These are phyloP conservation scores for Romanogobio albipinnatus DNA, from an alignment of 2,113 vertebrate species.

Conservation along the genomic window DNA sequence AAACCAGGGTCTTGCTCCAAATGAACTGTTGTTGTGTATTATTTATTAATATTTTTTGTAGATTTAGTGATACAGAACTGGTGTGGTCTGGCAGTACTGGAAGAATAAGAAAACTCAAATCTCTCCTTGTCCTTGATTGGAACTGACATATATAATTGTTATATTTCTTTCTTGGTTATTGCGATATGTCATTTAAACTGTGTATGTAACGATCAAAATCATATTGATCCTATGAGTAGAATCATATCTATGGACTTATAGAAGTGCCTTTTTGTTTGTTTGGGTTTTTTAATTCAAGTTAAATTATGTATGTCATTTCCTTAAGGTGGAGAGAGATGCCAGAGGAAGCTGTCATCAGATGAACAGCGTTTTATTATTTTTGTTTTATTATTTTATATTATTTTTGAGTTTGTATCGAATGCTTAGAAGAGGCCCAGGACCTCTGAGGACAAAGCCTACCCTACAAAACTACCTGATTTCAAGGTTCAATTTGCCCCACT, in stretches of 20 bases:
- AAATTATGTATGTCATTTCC: conserved; percentile 79
- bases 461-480: conserved; percentile 43
- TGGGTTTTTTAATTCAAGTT: conserved; percentile 56
- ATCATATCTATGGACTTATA: conserved; percentile 66
- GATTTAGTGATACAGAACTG: conserved; percentile 74
- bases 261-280: conserved; percentile 76
- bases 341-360: conserved; percentile 69
- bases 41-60: conserved; percentile 78
- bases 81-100: conserved; percentile 76
- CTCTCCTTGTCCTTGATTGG: conserved; percentile 69
- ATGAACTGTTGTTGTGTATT: conserved; percentile 74
- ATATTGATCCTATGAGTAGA: conserved; percentile 75
- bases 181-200: conserved; percentile 63
- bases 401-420: conserved; percentile 64
- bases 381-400: conserved; percentile 4
- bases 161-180: conserved; percentile 63
- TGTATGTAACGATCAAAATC: conserved; percentile 70
- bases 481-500: conserved; percentile 32
- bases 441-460: conserved; percentile 64
- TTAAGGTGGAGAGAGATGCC: conserved; percentile 68
- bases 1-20: conserved; percentile 81
- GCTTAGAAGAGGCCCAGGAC: conserved; percentile 73
- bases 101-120: conserved; percentile 68
- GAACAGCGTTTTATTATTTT: conserved; percentile 14
- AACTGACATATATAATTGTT: conserved; percentile 78